Evolutionary conservation across 2,888 invertebrate species (phyloP).

Genomic region (Perizoma flavofasciatum): DNA sequence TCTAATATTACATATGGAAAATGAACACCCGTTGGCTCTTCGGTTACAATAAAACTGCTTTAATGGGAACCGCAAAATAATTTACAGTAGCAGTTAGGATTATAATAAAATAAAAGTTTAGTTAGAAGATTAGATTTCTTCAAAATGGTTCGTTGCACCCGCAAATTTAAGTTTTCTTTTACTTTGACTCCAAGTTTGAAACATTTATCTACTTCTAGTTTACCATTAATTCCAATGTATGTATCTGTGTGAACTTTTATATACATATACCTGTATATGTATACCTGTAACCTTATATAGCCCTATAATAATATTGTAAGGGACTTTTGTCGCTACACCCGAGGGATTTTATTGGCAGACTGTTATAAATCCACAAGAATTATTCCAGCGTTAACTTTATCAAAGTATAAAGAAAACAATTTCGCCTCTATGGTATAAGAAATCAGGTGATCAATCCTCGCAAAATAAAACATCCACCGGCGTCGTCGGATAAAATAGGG

Average conservation of each 20-base stretch:
- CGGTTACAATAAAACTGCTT: constrained; percentile 24
- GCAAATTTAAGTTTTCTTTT: too few relatives aligned
- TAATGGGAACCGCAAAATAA: constrained; percentile 24
- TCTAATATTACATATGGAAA: constrained; percentile 72
- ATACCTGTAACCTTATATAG: too few relatives aligned
- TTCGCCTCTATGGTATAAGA: constrained; percentile 24
- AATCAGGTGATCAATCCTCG: constrained; percentile 52
- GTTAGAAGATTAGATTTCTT: too few relatives aligned
- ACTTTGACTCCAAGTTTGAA: too few relatives aligned
- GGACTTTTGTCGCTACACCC: background rate
- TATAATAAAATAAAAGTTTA: too few relatives aligned
- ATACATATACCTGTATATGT: too few relatives aligned
- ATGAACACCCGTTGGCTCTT: constrained; percentile 56
- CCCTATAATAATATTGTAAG: background rate
- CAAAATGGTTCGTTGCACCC: too few relatives aligned
- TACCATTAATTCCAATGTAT: too few relatives aligned
- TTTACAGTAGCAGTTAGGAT: constrained; percentile 36
- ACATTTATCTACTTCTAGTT: too few relatives aligned
- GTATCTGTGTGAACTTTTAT: too few relatives aligned
- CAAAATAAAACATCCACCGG: constrained; percentile 62
- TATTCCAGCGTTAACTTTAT: constrained; percentile 21
- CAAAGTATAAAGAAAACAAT: constrained; percentile 25
- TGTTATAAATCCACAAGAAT: constrained; percentile 18
- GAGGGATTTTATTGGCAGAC: background rate
- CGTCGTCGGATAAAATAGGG: constrained; percentile 63